Percentiles rank a stretch among this genome's conserved stretches.
Evolutionary conservation across 2,113 vertebrate genomes (phyloP).

Genomic region (Pampusana beccarii): DNA sequence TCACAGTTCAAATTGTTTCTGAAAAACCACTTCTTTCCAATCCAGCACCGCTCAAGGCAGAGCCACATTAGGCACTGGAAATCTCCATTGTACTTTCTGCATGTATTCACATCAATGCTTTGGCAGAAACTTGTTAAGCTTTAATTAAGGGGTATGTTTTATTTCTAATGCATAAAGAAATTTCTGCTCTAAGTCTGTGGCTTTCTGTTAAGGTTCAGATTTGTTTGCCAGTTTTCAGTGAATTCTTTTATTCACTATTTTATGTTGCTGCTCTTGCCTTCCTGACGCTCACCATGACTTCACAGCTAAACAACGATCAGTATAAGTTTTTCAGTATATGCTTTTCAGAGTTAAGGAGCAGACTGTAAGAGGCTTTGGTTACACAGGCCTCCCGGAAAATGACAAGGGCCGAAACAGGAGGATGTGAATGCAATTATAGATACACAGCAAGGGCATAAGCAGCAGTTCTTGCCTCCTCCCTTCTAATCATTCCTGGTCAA

Average conservation of each 20-base stretch:
- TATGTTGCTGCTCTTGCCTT: background rate
- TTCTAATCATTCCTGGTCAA: background rate
- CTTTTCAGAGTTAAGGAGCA: background rate
- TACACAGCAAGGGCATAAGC: background rate
- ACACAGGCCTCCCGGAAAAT: background rate
- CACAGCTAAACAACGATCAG: background rate
- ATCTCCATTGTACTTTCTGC: background rate
- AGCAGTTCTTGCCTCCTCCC: background rate
- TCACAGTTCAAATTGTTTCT: background rate
- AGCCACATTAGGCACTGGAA: background rate
- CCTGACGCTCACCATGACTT: background rate
- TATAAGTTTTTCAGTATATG: background rate
- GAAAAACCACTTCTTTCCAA: background rate
- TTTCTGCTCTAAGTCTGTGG: background rate
- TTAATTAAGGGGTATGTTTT: background rate
- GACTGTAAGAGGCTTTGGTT: background rate
- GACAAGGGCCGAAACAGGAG: background rate
- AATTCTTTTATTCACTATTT: background rate
- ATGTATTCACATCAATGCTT: background rate
- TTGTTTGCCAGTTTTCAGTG: background rate
- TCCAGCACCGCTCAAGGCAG: background rate
- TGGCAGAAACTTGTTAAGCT: background rate
- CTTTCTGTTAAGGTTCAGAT: background rate
- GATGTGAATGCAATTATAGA: background rate
- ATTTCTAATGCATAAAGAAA: background rate